Evolutionary conservation across 2,113 vertebrate genomes (phyloP).

Genomic region (Nibea coibor): DNA sequence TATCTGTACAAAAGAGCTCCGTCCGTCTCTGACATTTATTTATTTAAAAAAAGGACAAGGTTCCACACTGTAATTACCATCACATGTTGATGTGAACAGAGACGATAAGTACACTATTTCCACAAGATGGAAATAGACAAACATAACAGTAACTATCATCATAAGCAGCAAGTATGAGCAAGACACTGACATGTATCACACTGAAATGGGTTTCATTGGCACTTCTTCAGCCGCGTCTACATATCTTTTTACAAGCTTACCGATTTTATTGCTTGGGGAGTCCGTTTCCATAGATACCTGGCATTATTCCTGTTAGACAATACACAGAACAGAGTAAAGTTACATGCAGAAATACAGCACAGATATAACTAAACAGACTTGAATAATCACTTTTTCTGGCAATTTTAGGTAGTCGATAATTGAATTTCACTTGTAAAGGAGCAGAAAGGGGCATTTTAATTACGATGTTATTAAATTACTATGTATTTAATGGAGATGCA

Average conservation of each 20-base stretch:
- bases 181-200: neutral
- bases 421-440: neutral
- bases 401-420: neutral
- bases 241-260: conserved; percentile 82
- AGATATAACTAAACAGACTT: neutral
- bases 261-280: conserved; percentile 92
- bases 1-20: too few species aligned
- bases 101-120: too few species aligned
- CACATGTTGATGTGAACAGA: neutral
- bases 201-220: neutral
- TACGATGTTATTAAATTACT: too few species aligned
- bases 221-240: neutral
- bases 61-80: neutral
- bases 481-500: neutral
- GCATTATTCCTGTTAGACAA: conserved; percentile 91
- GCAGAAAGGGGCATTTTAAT: neutral
- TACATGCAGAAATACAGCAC: neutral
- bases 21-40: too few species aligned
- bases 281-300: conserved; percentile 97
- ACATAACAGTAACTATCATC: neutral
- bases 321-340: neutral
- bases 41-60: neutral
- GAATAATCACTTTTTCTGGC: neutral
- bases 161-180: neutral
- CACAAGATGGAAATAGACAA: neutral